These are phyloP conservation scores for Choloepus didactylus DNA, from an alignment of 2,797 vertebrate genomes.

Conservation along the genomic window DNA sequence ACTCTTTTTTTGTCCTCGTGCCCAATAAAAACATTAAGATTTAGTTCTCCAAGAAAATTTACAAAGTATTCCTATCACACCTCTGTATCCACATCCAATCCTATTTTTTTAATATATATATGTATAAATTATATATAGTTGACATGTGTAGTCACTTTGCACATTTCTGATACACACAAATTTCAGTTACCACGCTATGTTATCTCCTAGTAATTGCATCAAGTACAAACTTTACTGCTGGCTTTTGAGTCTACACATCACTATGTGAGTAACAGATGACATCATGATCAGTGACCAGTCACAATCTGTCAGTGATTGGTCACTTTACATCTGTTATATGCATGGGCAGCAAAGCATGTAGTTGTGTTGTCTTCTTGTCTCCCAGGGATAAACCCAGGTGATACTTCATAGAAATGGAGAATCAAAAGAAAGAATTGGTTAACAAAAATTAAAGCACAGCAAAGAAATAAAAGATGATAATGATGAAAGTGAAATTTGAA, in stretches of 20 bases:
- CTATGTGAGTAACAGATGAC: neutral
- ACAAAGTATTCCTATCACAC: neutral
- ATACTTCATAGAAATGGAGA: neutral
- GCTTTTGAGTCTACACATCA: neutral
- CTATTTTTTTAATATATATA: neutral
- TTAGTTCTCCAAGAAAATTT: conserved; percentile 50
- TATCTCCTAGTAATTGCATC: neutral
- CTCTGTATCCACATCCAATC: neutral
- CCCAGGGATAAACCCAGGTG: neutral
- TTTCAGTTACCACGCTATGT: neutral
- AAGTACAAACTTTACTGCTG: neutral
- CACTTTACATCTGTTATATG: neutral
- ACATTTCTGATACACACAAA: neutral
- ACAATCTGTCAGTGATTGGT: neutral
- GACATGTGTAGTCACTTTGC: neutral
- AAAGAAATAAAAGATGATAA: neutral
- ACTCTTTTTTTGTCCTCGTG: neutral
- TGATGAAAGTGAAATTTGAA: neutral
- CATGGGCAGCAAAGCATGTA: neutral
- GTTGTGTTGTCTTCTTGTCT: neutral
- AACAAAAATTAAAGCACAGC: neutral
- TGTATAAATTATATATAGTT: neutral
- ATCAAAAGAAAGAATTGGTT: neutral
- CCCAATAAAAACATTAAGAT: neutral
- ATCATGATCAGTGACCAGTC: neutral